Evolutionary conservation across 2,888 invertebrate genomes (phyloP), one percentile per base, ranked within the genome.

Genomic region (Hermaeophaga mercurialis): DNA sequence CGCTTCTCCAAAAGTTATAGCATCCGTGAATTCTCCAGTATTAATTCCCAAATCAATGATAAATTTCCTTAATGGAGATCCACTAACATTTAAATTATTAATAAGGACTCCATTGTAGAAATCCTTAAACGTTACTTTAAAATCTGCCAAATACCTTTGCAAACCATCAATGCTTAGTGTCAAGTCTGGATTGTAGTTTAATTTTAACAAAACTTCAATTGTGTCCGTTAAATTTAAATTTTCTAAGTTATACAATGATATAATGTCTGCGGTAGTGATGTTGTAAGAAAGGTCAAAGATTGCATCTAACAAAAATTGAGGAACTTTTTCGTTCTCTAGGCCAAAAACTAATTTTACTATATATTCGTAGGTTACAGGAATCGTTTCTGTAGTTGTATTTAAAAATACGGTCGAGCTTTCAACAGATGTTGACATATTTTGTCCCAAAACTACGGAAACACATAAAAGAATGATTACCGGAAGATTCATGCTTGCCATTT

Each of bases 271-370:
- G 9, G 48, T 39, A n/a, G 56, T 59, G 12, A 57, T 46, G 22
- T 44, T 24, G n/a, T 52, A 36, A 1, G 56, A 18, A n/a, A 54
- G 34, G 6, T 46, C 39, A 33, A 54, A 61, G n/a, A 58, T 52
- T 5, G 39, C 1, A 17, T 59, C 31, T 7, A 61, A 11, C 8
- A 61, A 9, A 34, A 48, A 61, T 19, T 48, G 52, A 24, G 61
- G 58, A 33, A 61, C 17, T 38, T 56, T 61, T 15, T 50, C 56
- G 34, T 56, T 58, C 11, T 54, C 26, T 8, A 61, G 24, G 7
- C 56, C 47, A 33, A 61, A 61, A 7, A 56, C 39, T 8, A 61
- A 34, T 43, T 59, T 50, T n/a, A 61, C 41, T 9, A 61, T 15
- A 28, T 59, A 61, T 15, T 61, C 61, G 31, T 54, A 61, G n/a